Evolutionary conservation across 2,888 invertebrate species (phyloP), one percentile per base, ranked within the genome.

Genomic region (Xanthorhoe spadicearia): DNA sequence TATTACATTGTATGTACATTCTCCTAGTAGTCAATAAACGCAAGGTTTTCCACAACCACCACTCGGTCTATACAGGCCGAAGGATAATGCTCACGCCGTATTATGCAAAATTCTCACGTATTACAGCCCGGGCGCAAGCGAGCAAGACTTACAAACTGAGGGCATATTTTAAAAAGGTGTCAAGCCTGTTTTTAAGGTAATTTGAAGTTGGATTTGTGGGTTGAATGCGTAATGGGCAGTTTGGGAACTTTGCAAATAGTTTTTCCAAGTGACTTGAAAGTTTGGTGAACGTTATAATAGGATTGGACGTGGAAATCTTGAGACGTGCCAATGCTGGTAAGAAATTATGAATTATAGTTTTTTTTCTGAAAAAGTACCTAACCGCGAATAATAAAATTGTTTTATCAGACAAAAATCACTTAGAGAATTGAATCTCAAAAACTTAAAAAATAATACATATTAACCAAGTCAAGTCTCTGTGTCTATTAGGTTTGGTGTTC

Each of bases 21-120:
- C 13, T 43, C 32, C 1, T 2, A 13, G 38, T 1, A 43, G 13
- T 43, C 38, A 13, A 43, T 43, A 13, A n/a, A 43, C 13, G 38
- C 9, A 43, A 10, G 13, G 13, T 43, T 43, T 38, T 43, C 13
- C 13, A 2, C 38, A 5, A 10, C 3, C 13, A 10, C 10, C 38
- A 13, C 38, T 13, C 13, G 38, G 38, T 43, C 38, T 43, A 43
- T 43, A 43, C 13, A 43, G 38, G 13, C 38, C 38, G 13, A 43
- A 69, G 76, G 82, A 84, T 84, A 84, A 85, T 82, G 78, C 74
- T 71, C 74, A 63, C 72, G 58, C 64, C 68, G 76, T 78, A 77
- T 84, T 82, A 83, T 81, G 84, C 80, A 84, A 83, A 85, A 82
- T 79, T 72, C 77, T 82, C 83, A 84, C 83, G 83, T 85, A 74